Base-by-base conservation (phyloP, 2,113 vertebrate species). In the Vicugna pacos region DNA sequence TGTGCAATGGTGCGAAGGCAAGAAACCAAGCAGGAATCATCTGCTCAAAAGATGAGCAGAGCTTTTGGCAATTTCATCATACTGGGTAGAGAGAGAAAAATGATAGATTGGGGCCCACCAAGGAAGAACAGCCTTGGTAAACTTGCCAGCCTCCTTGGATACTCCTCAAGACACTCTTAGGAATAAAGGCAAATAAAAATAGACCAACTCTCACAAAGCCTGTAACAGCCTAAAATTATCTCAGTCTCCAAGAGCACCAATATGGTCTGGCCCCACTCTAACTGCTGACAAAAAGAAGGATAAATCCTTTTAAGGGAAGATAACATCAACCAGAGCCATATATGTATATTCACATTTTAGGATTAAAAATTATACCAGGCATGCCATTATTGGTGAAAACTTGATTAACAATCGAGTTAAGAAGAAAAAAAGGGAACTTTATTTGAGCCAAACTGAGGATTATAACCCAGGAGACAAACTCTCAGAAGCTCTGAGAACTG, bases 1-100 rank as follows among this genome's bases (percentile, higher is more conserved):
- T 81, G 46, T 35, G 19, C 48, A 73, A 56, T 35, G 35, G 54
- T 32, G 35, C 79, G 81, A 93, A 6, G 9, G 32, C 67, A 76
- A 79, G 54, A 86, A 96, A 86, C 14, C 73, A 93, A 90, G 52
- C 56, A 80, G 56, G 81, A 79, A 76, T 91, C 12, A 42, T 46
- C 89, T 54, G 15, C 24, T 86, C 72, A 81, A 75, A 81, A 67
- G 17, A 80, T 28, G 32, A 91, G 42, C 48, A 88, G 73, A 60
- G 32, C 32, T 86, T 94, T 67, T 15, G 26, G 8, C 24, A 86
- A 38, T 75, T 73, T 67, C 82, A 69, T 75, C 32, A 9, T 24
- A 60, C 32, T 75, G 38, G 20, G 7, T 56, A 81, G 81, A 91
- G 58, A 81, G 81, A 91, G 58, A 42, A 72, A 86, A 94, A 35